Percentiles rank a stretch among this genome's conserved stretches.
These are phyloP conservation scores for Brachylomia viminalis DNA, from an alignment of 2,888 invertebrate genomes.

Conservation along the genomic window DNA sequence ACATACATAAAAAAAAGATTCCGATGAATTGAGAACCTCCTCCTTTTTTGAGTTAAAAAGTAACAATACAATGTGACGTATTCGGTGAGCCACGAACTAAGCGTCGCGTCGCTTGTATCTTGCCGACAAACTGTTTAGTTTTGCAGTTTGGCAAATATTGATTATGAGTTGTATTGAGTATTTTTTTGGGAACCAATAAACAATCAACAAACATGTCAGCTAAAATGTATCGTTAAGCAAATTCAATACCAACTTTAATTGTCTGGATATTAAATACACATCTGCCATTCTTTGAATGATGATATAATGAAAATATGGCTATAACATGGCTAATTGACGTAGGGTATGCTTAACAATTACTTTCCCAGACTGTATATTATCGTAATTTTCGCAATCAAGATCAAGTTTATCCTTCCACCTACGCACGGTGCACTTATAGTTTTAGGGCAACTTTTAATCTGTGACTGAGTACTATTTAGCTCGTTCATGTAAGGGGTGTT, in stretches of 20 bases:
- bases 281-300: neutral
- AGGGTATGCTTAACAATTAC: too few relatives aligned
- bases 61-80: too few relatives aligned
- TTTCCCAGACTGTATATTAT: neutral
- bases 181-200: neutral
- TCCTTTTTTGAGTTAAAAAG: too few relatives aligned
- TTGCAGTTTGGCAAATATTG: neutral
- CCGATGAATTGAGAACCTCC: too few relatives aligned
- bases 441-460: neutral
- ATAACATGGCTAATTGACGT: neutral
- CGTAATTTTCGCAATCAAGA: neutral
- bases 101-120: too few relatives aligned
- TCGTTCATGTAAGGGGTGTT: neutral
- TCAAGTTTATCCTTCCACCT: neutral
- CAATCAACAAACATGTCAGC: neutral
- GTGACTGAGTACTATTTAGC: neutral
- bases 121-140: neutral
- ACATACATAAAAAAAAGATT: too few relatives aligned
- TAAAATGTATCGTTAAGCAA: neutral
- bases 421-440: neutral
- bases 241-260: neutral
- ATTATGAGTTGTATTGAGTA: neutral
- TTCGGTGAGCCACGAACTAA: too few relatives aligned
- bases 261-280: neutral
- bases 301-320: neutral